A percentile compares a stretch with the other conserved stretches of the same genome.
These are phyloP conservation scores for Lepeophtheirus nordmannii DNA, from an alignment of 2,888 invertebrate species.

Conservation along the genomic window DNA sequence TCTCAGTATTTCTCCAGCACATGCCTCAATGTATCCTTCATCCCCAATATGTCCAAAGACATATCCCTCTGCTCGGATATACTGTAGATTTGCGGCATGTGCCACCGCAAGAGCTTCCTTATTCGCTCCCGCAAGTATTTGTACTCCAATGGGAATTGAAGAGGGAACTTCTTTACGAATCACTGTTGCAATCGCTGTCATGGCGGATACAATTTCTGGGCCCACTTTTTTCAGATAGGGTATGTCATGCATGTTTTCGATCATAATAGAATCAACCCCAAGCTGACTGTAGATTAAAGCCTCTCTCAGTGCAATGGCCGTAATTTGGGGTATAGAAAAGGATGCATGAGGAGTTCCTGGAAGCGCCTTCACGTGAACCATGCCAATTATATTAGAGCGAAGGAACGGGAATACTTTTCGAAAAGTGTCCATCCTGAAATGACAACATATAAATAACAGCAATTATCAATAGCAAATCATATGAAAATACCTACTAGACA, in stretches of 20 bases:
- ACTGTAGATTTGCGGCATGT: constrained; percentile 50
- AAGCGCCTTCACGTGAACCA: constrained; percentile 52
- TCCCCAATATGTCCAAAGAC: constrained; percentile 64
- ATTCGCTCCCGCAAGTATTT: constrained; percentile 61
- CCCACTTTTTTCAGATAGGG: constrained; percentile 47
- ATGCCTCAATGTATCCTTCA: constrained; percentile 59
- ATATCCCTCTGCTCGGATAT: constrained; percentile 60
- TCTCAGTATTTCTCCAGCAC: constrained; percentile 53
- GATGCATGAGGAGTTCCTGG: constrained; percentile 50
- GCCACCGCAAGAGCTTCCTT: constrained; percentile 58
- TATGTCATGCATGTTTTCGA: constrained; percentile 66
- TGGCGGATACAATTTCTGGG: constrained; percentile 51
- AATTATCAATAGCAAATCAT: too few relatives aligned
- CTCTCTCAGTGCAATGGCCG: constrained; percentile 46
- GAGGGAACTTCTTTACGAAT: constrained; percentile 42
- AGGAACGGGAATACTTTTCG: neutral
- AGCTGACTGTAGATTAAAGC: constrained; percentile 45
- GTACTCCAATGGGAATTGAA: constrained; percentile 45
- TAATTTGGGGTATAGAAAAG: constrained; percentile 41
- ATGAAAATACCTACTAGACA: too few relatives aligned
- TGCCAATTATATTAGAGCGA: constrained; percentile 46
- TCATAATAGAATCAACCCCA: constrained; percentile 49
- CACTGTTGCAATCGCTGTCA: constrained; percentile 48
- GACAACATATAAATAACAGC: neutral
- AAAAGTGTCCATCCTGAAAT: neutral